Evolutionary conservation across 2,888 invertebrate genomes (phyloP).

Genomic region (Molorchus minor): DNA sequence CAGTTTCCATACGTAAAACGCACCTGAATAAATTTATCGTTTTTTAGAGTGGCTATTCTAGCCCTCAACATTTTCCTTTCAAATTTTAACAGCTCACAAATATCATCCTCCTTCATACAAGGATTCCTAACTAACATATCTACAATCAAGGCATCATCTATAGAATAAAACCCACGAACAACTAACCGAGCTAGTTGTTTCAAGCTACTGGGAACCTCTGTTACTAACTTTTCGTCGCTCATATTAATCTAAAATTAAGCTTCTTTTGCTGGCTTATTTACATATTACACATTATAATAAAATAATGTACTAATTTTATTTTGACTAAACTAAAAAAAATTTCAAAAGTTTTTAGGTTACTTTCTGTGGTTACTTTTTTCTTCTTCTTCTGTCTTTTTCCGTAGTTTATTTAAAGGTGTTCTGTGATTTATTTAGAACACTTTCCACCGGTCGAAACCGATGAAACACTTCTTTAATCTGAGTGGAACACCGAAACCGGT

Average conservation of each 20-base stretch:
- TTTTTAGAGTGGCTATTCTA: slow-evolving; percentile 84
- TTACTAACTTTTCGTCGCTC: slow-evolving; percentile 81
- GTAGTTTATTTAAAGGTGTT: too few relatives aligned
- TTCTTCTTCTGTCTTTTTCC: too few relatives aligned
- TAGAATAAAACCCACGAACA: slow-evolving; percentile 91
- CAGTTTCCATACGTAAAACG: slow-evolving; percentile 95
- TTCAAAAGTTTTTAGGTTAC: slow-evolving; percentile 1
- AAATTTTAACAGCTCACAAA: slow-evolving; percentile 89
- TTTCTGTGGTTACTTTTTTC: too few relatives aligned
- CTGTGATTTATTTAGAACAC: too few relatives aligned
- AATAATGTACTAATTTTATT: too few relatives aligned
- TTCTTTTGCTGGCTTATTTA: too few relatives aligned
- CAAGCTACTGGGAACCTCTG: slow-evolving; percentile 92
- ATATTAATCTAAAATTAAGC: too few relatives aligned
- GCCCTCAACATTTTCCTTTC: slow-evolving; percentile 93
- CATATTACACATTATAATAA: too few relatives aligned
- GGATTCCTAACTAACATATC: slow-evolving; percentile 96
- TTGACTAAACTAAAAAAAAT: too few relatives aligned
- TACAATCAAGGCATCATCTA: slow-evolving; percentile 93
- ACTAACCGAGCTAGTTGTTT: slow-evolving; percentile 92
- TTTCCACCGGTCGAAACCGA: too few relatives aligned
- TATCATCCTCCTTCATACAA: slow-evolving; percentile 92
- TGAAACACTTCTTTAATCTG: too few relatives aligned
- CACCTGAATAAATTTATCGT: slow-evolving; percentile 93
- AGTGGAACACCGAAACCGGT: too few relatives aligned